Base-by-base conservation (phyloP, 2,888 invertebrate genomes). In the Leptinotarsa rubiginosa region DNA sequence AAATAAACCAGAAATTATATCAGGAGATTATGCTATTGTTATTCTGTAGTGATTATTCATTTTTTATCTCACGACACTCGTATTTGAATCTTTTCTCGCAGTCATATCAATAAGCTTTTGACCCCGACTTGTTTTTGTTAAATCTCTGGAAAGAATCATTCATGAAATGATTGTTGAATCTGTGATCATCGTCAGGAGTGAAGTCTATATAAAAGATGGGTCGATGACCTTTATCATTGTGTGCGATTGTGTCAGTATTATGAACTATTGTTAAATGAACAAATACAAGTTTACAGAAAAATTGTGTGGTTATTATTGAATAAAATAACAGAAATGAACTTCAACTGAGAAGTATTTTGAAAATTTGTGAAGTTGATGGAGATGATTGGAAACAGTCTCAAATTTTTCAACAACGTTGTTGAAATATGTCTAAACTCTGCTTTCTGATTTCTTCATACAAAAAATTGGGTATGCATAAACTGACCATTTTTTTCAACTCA, bases 1-100 rank as follows among this genome's bases (percentile, higher is more conserved):
- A 64, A 68, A 69, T 69, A 69, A 56, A 69, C 65, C 65, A 73
- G 65, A 65, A 69, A 65, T 69, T 65, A 64, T 73, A 68, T 65
- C 69, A 50, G 65, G 56, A 64, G 69, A 69, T 65, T 54, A 69
- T n/a, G 56, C 25, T 69, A 65, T 73, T 73, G 73, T 73, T 69
- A 62, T 56, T 22, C 56, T 56, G 22, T 65, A 62, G 41, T 49
- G 65, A 65, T 65, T 56, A 69, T 73, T 69, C 59, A 69, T 73
- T 73, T 65, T 72, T 69, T 69, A 73, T 73, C 47, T 20, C 4
- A 41, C 47, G n/a, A 54, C 54, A 47, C 31, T 41, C 41, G 15
- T 31, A 62, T 16, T 4, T 31, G 31, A 41, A 62, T n/a, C 15
- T 62, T 31, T 62, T 62, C 31, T 7, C 16, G 62, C 25, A 31